These are phyloP conservation scores for Eucidaris tribuloides DNA, from an alignment of 35 echinoderm and acorn worm genomes.

Conservation along the genomic window DNA sequence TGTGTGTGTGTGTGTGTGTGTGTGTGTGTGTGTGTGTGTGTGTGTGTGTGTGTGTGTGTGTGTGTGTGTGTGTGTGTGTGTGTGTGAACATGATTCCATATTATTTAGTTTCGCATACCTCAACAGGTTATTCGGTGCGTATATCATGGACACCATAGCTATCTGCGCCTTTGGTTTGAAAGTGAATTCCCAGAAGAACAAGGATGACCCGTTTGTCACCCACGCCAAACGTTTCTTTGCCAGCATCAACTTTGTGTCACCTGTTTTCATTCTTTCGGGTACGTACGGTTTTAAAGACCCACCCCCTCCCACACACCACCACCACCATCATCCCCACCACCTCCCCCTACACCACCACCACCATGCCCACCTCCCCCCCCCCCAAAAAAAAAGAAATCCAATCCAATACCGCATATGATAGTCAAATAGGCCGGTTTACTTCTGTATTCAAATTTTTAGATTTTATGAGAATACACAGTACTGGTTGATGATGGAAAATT, in stretches of 20 bases:
- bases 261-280: not conserved
- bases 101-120: not conserved
- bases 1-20: no score
- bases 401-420: not conserved
- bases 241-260: not conserved
- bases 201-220: constrained; percentile 74
- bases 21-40: no score
- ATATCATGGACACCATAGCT: constrained; percentile 76
- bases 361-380: not conserved
- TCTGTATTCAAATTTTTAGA: not conserved
- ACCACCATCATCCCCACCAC: not conserved
- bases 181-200: constrained; percentile 69
- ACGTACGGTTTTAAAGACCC: no score
- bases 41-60: no score
- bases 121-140: constrained; percentile 61
- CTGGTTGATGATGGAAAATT: no score
- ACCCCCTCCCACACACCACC: no score
- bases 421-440: not conserved
- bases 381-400: not conserved
- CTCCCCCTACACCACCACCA: not conserved
- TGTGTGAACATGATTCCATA: not conserved
- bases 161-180: constrained; percentile 63
- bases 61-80: no score
- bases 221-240: constrained; percentile 44
- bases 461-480: not conserved